A percentile compares a stretch with the other conserved stretches of the same genome.
These are phyloP conservation scores for Notechis scutatus DNA, from an alignment of 2,113 vertebrate species.

Conservation along the genomic window DNA sequence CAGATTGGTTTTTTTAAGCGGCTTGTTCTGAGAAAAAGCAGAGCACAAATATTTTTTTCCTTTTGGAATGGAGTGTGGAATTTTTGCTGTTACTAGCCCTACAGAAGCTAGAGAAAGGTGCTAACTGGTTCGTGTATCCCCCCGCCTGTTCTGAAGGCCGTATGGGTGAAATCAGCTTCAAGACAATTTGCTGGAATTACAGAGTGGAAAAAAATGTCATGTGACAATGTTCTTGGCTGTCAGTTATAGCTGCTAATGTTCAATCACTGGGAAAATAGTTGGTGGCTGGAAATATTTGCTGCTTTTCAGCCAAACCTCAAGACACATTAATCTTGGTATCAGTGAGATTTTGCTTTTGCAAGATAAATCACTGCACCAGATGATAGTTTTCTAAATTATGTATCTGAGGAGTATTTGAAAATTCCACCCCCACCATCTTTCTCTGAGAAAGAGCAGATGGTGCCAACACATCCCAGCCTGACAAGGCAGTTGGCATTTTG, in stretches of 20 bases:
- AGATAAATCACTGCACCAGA: not conserved
- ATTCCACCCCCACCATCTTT: not conserved
- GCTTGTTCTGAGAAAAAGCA: not conserved
- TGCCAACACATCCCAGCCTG: not conserved
- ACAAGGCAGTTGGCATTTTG: conserved; percentile 29
- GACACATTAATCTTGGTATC: not conserved
- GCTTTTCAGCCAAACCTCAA: not conserved
- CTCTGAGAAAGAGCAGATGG: conserved; percentile 24
- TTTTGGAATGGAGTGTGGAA: not conserved
- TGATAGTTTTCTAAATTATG: conserved; percentile 18
- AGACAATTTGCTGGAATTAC: not conserved
- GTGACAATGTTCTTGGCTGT: not conserved
- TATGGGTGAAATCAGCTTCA: not conserved
- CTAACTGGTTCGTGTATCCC: not conserved
- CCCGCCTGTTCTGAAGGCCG: not conserved
- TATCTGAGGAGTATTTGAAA: conserved; percentile 4
- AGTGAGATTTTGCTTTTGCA: not conserved
- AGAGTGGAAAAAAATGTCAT: not conserved
- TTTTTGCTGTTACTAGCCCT: not conserved
- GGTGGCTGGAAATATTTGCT: not conserved
- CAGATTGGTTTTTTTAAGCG: not conserved
- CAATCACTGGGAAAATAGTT: not conserved
- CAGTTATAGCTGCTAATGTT: not conserved
- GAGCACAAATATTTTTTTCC: not conserved
- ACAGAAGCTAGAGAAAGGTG: not conserved